These are phyloP conservation scores for Saxicola maurus DNA, from an alignment of 2,797 vertebrate genomes.

Conservation along the genomic window DNA sequence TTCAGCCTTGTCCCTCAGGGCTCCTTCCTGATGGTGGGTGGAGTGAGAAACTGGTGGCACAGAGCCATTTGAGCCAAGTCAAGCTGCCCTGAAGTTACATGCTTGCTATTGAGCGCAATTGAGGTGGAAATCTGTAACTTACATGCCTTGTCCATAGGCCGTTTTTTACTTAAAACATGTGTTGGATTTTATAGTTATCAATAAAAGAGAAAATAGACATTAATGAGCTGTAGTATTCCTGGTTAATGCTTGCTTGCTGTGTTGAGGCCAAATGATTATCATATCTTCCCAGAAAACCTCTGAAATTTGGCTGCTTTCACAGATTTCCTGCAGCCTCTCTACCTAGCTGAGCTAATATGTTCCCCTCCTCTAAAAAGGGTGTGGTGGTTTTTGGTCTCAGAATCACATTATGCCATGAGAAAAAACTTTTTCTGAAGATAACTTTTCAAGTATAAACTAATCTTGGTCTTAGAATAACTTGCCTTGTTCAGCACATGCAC, in stretches of 20 bases:
- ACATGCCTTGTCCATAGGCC: background rate
- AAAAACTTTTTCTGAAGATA: constrained; percentile 42
- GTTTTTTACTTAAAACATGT: background rate
- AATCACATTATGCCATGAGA: constrained; percentile 48
- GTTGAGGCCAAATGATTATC: background rate
- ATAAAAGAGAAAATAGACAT: background rate
- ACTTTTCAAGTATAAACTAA: constrained; percentile 30
- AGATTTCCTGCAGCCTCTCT: constrained; percentile 2
- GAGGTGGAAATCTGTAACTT: background rate
- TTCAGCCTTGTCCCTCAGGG: background rate
- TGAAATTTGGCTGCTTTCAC: constrained; percentile 10
- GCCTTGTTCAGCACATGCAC: constrained; percentile 53
- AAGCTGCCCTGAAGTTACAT: background rate
- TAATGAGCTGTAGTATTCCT: background rate
- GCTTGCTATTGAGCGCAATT: background rate
- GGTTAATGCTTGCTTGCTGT: background rate
- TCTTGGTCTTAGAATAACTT: constrained; percentile 53
- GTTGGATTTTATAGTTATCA: background rate
- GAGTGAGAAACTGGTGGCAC: background rate
- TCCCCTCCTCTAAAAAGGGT: constrained; percentile 21
- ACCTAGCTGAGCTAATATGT: constrained; percentile 48
- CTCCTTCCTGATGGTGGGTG: background rate
- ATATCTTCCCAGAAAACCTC: constrained; percentile 10
- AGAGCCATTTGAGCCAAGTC: background rate
- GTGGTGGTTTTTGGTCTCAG: constrained; percentile 23